Evolutionary conservation across 2,888 invertebrate species (phyloP).

Genomic region (Choreutis nemorana): DNA sequence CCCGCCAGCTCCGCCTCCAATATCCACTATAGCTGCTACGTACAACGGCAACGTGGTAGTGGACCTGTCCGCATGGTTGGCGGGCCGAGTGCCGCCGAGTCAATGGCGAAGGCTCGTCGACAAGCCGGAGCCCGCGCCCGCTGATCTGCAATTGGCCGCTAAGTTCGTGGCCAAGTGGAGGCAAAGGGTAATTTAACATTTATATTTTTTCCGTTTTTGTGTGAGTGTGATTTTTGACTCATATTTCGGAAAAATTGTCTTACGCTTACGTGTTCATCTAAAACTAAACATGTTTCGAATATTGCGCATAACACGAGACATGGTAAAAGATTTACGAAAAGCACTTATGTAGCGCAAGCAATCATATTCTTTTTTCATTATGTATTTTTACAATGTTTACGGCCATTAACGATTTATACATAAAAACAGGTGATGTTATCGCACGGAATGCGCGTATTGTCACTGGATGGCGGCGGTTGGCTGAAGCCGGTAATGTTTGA

Average conservation of each 20-base stretch:
- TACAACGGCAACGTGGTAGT: conserved; percentile 47
- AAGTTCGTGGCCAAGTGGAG: conserved; percentile 52
- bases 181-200: conserved; percentile 27
- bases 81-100: conserved; percentile 41
- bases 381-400: no score
- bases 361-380: no score
- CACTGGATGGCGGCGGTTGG: conserved; percentile 80
- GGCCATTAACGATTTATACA: neutral
- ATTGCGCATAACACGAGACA: no score
- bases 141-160: conserved; percentile 39
- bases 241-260: no score
- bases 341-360: no score
- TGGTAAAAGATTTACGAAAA: no score
- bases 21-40: conserved; percentile 19
- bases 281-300: no score
- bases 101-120: conserved; percentile 44
- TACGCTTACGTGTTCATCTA: no score
- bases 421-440: conserved; percentile 49
- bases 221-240: no score
- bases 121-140: conserved; percentile 18
- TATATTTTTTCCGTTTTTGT: no score
- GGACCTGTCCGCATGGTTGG: conserved; percentile 62
- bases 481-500: conserved; percentile 92
- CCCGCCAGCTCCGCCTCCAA: conserved; percentile 18
- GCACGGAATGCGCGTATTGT: conserved; percentile 65